These are phyloP conservation scores for Pangasius sanitwongsei DNA, from an alignment of 2,797 vertebrate genomes.

Conservation along the genomic window DNA sequence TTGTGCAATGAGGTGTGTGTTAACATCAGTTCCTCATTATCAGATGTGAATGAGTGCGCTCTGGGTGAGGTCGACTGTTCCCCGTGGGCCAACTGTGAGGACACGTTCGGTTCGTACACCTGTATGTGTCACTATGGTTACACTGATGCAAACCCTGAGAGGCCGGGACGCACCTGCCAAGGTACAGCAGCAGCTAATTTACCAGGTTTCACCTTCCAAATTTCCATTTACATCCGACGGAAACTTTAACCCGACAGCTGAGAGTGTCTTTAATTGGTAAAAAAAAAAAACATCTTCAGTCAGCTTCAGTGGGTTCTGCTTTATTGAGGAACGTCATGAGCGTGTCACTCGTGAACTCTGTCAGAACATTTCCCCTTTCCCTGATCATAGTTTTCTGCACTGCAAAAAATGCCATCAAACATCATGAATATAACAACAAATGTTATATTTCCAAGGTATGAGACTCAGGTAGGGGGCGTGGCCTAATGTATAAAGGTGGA, in stretches of 20 bases:
- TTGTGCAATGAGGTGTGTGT: constrained; percentile 39
- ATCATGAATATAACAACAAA: neutral
- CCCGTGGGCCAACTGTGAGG: constrained; percentile 69
- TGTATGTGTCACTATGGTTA: constrained; percentile 75
- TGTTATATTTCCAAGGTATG: neutral
- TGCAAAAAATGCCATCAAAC: neutral
- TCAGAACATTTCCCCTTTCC: neutral
- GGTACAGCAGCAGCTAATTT: constrained; percentile 31
- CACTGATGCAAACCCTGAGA: constrained; percentile 62
- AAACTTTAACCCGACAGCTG: neutral
- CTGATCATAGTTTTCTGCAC: neutral
- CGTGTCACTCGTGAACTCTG: neutral
- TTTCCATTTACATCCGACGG: neutral
- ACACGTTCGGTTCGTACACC: constrained; percentile 77
- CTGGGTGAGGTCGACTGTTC: constrained; percentile 77
- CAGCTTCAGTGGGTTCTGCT: neutral
- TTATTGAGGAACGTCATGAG: neutral
- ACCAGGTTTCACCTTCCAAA: neutral
- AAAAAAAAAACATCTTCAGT: neutral
- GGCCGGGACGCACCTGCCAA: constrained; percentile 76
- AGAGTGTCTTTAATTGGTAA: neutral
- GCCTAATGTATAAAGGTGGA: neutral
- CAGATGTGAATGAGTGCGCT: constrained; percentile 82
- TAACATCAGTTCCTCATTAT: constrained; percentile 39
- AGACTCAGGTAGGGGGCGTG: neutral